phyloP scores from a whole-genome alignment of 2,797 vertebrate species.

The Merluccius polli region DNA sequence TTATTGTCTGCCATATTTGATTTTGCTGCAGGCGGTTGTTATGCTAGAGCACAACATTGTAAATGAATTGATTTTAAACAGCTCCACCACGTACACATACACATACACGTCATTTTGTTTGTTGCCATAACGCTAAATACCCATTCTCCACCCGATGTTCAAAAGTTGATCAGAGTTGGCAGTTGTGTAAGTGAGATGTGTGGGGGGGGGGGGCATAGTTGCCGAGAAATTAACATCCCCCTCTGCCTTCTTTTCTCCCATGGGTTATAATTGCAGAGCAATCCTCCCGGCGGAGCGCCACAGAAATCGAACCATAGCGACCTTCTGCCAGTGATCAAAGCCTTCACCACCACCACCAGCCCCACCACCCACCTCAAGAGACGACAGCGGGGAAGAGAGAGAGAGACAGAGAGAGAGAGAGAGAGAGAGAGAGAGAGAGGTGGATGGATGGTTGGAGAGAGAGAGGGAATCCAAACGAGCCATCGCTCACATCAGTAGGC shows the following conservation, averaged over 20 bases:
- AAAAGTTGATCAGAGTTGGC: slow-evolving; percentile 37
- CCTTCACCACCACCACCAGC: slow-evolving; percentile 22
- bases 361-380: slow-evolving; percentile 37
- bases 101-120: slow-evolving; percentile 16
- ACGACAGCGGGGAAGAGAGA: slow-evolving; percentile 19
- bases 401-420: slow-evolving; percentile 18
- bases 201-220: slow-evolving; percentile 25
- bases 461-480: slow-evolving; percentile 39
- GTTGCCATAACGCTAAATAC: slow-evolving; percentile 25
- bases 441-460: slow-evolving; percentile 7
- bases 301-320: slow-evolving; percentile 65
- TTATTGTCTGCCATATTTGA: not conserved
- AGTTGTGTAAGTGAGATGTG: slow-evolving; percentile 35
- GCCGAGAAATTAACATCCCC: slow-evolving; percentile 49
- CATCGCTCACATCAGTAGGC: slow-evolving; percentile 42
- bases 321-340: slow-evolving; percentile 74
- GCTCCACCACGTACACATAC: slow-evolving; percentile 34
- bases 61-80: slow-evolving; percentile 28
- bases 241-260: slow-evolving; percentile 45
- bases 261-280: slow-evolving; percentile 60
- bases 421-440: slow-evolving; percentile 16
- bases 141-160: slow-evolving; percentile 28
- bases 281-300: slow-evolving; percentile 53
- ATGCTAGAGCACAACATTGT: slow-evolving; percentile 11
- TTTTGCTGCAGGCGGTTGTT: not conserved